Percentiles rank a stretch among this genome's conserved stretches.
These are phyloP conservation scores for Oostethus manadensis DNA, from an alignment of 2,113 vertebrate genomes.

Conservation along the genomic window DNA sequence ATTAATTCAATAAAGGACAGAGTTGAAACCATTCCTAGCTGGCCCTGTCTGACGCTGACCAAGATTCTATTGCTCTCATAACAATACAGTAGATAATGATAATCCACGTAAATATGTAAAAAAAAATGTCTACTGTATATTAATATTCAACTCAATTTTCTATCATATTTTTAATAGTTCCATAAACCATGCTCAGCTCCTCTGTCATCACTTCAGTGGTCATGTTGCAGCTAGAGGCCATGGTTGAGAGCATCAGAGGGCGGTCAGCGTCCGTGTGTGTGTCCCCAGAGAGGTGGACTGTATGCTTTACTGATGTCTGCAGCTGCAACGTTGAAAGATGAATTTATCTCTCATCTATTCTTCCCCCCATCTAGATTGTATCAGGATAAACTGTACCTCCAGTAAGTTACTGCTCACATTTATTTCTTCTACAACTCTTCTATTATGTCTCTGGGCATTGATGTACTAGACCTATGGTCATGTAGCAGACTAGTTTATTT, in stretches of 20 bases:
- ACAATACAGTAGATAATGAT: neutral
- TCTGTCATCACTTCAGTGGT: slow-evolving; percentile 34
- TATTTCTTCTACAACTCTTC: slow-evolving; percentile 56
- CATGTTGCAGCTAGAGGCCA: slow-evolving; percentile 27
- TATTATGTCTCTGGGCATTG: slow-evolving; percentile 24
- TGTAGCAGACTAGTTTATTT: slow-evolving; percentile 14
- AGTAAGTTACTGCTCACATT: slow-evolving; percentile 98
- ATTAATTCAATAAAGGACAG: neutral
- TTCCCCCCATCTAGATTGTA: slow-evolving; percentile 99
- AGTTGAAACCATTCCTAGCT: slow-evolving; percentile 75
- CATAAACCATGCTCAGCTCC: slow-evolving; percentile 18
- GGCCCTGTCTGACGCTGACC: slow-evolving; percentile 90
- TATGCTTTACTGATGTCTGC: slow-evolving; percentile 99
- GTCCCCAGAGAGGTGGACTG: slow-evolving; percentile 98
- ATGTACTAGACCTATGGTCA: slow-evolving; percentile 7
- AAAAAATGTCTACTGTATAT: neutral
- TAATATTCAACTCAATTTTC: neutral
- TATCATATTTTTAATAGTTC: neutral
- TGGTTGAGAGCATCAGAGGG: slow-evolving; percentile 72
- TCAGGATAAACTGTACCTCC: slow-evolving; percentile 99
- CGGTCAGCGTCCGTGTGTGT: slow-evolving; percentile 90
- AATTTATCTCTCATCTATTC: slow-evolving; percentile 99
- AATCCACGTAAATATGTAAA: neutral
- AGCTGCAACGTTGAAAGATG: slow-evolving; percentile 99
- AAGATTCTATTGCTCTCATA: slow-evolving; percentile 71